These are phyloP conservation scores for Heterodera filipjevi DNA, from an alignment of 2,888 invertebrate genomes.

Conservation along the genomic window DNA sequence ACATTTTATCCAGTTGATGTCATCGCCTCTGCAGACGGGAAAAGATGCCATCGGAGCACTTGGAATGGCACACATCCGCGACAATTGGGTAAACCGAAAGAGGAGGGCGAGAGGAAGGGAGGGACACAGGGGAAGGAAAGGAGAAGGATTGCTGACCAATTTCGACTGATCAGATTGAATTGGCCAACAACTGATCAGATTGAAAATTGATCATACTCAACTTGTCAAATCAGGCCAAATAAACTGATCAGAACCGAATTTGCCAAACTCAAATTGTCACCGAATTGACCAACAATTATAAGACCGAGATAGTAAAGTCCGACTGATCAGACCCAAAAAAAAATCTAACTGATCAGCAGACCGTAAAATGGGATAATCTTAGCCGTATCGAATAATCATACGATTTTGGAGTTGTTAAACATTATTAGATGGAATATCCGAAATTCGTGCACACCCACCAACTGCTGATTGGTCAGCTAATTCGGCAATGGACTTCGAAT, in stretches of 20 bases:
- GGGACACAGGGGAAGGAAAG: neutral
- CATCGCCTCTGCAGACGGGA: constrained; percentile 37
- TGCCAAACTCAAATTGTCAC: too few relatives aligned
- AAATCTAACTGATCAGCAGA: too few relatives aligned
- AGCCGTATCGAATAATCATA: too few relatives aligned
- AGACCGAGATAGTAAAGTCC: too few relatives aligned
- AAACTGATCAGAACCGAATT: too few relatives aligned
- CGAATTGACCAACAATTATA: too few relatives aligned
- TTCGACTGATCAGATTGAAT: neutral
- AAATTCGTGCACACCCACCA: constrained; percentile 46
- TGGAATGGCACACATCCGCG: constrained; percentile 45
- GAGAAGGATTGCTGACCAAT: too few relatives aligned
- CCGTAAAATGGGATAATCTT: too few relatives aligned
- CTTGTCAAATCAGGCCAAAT: too few relatives aligned
- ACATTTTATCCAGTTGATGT: constrained; percentile 33
- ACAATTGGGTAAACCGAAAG: constrained; percentile 38
- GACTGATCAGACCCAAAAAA: neutral
- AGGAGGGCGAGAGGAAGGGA: neutral
- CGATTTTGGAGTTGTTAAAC: too few relatives aligned
- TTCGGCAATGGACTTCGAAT: constrained; percentile 49
- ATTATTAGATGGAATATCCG: constrained; percentile 45
- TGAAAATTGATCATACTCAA: too few relatives aligned
- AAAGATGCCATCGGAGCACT: constrained; percentile 41
- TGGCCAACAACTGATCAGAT: too few relatives aligned
- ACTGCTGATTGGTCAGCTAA: constrained; percentile 41